Evolutionary conservation across 2,797 vertebrate species (phyloP), one percentile per base, ranked within the genome.

Genomic region (Periparus ater): DNA sequence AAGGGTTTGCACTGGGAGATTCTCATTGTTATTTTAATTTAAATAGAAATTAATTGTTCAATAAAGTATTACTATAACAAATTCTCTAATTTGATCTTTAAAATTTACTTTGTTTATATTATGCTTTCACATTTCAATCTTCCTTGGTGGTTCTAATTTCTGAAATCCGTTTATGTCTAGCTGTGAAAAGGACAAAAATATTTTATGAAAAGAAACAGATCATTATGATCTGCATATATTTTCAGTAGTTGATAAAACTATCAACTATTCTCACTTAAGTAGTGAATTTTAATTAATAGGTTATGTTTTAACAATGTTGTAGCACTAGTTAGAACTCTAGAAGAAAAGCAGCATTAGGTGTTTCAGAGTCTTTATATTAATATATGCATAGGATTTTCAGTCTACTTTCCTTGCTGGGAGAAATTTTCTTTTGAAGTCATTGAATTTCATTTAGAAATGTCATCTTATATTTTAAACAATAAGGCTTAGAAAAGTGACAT

Each of bases 71-170:
- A 17, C 47, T 38, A 42, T 42, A 65, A 44, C 8, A 73, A 89
- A 75, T 68, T 95, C 55, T 83, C 34, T 19, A 93, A 83, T 71
- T 40, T 58, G 30, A 81, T 91, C 51, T 93, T 74, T 62, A 70
- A 87, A 70, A 40, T 60, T 5, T 40, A 11, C 19, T 72, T 18
- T 58, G 4, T 17, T 60, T 61, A 18, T 44, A 17, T 57, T 76
- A 73, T 34, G 3, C 4, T 62, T 77, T 60, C 26, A 55, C 12
- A 55, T 60, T 72, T 61, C 15, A 68, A 38, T 38, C 3, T 92
- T 74, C 32, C 26, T 74, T 3, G 3, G 4, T 62, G 74, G 23
- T 62, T 74, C 6, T 45, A 58, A 66, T 66, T 62, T 70, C 34
- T 74, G 38, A 74, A 50, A 44, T 74, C 2, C 62, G 10, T 78